Evolutionary conservation across 1,140 invertebrate species (phyloP), one percentile per base, ranked within the genome.

Genomic region (Batillaria attramentaria): DNA sequence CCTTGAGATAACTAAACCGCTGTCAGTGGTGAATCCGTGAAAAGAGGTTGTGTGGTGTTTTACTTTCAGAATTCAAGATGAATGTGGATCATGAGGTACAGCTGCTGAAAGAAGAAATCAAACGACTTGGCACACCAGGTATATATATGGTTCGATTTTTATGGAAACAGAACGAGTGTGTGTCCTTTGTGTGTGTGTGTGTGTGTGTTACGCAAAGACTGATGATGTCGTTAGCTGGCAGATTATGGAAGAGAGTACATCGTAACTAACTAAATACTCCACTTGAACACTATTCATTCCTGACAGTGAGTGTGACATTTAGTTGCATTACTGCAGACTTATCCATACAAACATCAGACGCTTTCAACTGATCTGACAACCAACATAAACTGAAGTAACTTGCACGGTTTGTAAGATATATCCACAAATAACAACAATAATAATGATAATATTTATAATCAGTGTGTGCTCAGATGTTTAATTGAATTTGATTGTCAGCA

Each of bases 41-140:
- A 28, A 24, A 60, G 33, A 60, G 5, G 31, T 33, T 37, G n/a
- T 46, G 43, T 43, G 28, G 13, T 28, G n/a, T 72, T 77, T 79
- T 57, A 77, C 54, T 68, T 79, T 78, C 42, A 69, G 83, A 79
- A 70, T 13, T 66, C 41, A 84, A 42, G 43, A 89, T 89, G 87
- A 84, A 89, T 85, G 87, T 89, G 24, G 81, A 85, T 43, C 81
- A 85, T 79, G 87, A 89, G 84, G 79, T 89, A 3, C 35, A 76
- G 18, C 78, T 87, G 20, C 77, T 89, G 50, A 81, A 86, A 28
- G 80, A 81, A 33, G 86, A 85, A 70, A 86, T 89, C 1, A 84
- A 89, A 66, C 80, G 87, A 65, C 69, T 89, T 13, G 86, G 86
- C 57, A 78, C 41, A 20, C 57, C 60, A 79, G 80, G 83, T 85